Percentiles rank a stretch among this genome's conserved stretches.
Conservation (phyloP, 2,888 invertebrate genomes). For the Synanthedon formicaeformis region DNA sequence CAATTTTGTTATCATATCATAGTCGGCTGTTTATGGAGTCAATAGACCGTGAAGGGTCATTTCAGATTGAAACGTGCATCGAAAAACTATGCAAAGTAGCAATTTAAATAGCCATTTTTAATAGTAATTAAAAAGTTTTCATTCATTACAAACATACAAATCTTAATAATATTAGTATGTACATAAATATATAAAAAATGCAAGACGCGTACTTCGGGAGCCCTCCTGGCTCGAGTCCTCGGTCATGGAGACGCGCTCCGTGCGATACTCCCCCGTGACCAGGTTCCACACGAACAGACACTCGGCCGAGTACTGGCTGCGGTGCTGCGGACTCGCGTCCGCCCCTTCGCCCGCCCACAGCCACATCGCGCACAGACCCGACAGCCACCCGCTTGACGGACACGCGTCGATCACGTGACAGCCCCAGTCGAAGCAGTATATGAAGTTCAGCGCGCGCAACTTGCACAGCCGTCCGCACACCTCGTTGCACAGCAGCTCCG, state of each 20-base stretch:
- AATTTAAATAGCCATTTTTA: too few species aligned
- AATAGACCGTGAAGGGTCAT: too few species aligned
- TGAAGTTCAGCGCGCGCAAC: conserved; percentile 51
- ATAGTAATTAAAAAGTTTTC: too few species aligned
- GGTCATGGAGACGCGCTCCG: conserved; percentile 57
- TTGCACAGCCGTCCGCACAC: conserved; percentile 61
- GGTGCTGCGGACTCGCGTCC: conserved; percentile 41
- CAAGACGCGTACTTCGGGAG: conserved; percentile 34
- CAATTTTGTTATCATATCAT: too few species aligned
- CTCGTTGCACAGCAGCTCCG: conserved; percentile 60
- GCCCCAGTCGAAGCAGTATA: conserved; percentile 68
- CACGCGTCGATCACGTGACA: conserved; percentile 66
- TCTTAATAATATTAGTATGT: too few species aligned
- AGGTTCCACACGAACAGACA: conserved; percentile 65
- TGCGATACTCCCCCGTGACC: conserved; percentile 58
- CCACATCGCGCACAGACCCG: conserved; percentile 67
- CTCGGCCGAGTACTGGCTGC: conserved; percentile 63
- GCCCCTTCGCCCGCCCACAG: conserved; percentile 52
- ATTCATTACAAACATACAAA: too few species aligned
- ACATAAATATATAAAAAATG: too few species aligned
- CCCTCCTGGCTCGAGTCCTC: conserved; percentile 62
- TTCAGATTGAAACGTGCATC: too few species aligned
- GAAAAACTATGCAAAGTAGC: too few species aligned
- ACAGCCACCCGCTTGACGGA: conserved; percentile 62
- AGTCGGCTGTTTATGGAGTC: too few species aligned